Evolutionary conservation across 2,797 vertebrate genomes (phyloP).

Genomic region (Falco rusticolus): DNA sequence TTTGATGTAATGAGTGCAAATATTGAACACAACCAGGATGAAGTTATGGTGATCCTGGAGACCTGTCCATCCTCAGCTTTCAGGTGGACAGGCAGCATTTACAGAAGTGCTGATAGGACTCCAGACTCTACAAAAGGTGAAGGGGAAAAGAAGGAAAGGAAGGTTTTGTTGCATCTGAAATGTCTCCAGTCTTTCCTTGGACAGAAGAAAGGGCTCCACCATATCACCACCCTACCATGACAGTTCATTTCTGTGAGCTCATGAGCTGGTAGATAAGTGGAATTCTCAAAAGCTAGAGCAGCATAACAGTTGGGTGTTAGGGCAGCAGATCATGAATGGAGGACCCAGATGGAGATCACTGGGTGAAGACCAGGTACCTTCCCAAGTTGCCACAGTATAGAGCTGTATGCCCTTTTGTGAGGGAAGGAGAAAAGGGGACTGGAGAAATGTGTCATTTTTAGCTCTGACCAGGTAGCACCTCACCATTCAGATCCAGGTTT

Average conservation of each 20-base stretch:
- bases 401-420: not conserved
- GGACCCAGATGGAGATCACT: not conserved
- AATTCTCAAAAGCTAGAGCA: not conserved
- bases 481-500: not conserved
- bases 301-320: not conserved
- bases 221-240: not conserved
- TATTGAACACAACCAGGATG: not conserved
- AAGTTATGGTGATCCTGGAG: not conserved
- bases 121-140: not conserved
- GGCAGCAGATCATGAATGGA: not conserved
- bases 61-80: not conserved
- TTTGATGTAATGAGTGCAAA: not conserved
- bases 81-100: not conserved
- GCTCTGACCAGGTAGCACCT: not conserved
- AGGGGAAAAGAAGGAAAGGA: not conserved
- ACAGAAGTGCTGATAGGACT: not conserved
- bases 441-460: not conserved
- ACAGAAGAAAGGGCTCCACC: not conserved
- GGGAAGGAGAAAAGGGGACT: not conserved
- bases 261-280: not conserved
- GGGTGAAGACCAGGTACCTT: not conserved
- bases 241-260: not conserved
- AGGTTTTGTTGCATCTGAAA: not conserved
- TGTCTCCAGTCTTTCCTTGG: not conserved
- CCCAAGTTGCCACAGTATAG: not conserved